Percentiles rank a stretch among this genome's conserved stretches.
These are phyloP conservation scores for Sminthurides aquaticus DNA, from an alignment of 2,888 invertebrate species.

Conservation along the genomic window DNA sequence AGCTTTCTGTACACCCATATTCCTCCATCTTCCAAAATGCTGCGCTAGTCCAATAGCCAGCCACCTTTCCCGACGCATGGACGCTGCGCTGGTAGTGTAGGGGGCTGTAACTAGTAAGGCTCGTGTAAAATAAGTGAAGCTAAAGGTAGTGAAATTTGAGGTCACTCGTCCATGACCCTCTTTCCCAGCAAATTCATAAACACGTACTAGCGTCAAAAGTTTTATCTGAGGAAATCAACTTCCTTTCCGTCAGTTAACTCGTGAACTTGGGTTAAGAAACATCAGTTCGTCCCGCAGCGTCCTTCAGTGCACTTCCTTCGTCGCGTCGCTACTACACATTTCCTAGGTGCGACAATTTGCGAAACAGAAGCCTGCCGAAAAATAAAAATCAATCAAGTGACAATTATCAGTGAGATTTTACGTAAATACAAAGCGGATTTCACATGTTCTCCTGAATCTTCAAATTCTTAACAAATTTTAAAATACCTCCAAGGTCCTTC, in stretches of 20 bases:
- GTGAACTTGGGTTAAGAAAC: slow-evolving; percentile 1
- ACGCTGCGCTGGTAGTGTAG: neutral
- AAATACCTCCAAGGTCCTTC: neutral
- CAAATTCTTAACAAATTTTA: neutral
- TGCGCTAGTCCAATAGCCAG: neutral
- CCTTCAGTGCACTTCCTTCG: neutral
- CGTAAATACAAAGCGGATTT: neutral
- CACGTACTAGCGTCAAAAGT: neutral
- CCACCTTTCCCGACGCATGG: neutral
- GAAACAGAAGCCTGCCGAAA: neutral
- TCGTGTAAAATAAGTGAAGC: neutral
- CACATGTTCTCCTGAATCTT: neutral
- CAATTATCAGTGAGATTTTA: slow-evolving; percentile 6
- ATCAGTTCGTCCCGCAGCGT: neutral
- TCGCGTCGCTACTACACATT: neutral
- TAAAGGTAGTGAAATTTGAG: slow-evolving; percentile 27
- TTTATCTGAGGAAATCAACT: slow-evolving; percentile 22
- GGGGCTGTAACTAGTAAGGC: neutral
- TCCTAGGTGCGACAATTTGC: neutral
- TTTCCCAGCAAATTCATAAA: neutral
- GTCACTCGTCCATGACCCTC: slow-evolving; percentile 22
- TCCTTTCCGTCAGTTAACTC: slow-evolving; percentile 8
- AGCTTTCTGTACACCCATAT: too few relatives aligned
- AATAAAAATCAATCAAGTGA: too few relatives aligned
- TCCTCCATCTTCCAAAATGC: too few relatives aligned